Conservation (phyloP, 2,888 invertebrate species). For the Leptinotarsa rubiginosa region DNA sequence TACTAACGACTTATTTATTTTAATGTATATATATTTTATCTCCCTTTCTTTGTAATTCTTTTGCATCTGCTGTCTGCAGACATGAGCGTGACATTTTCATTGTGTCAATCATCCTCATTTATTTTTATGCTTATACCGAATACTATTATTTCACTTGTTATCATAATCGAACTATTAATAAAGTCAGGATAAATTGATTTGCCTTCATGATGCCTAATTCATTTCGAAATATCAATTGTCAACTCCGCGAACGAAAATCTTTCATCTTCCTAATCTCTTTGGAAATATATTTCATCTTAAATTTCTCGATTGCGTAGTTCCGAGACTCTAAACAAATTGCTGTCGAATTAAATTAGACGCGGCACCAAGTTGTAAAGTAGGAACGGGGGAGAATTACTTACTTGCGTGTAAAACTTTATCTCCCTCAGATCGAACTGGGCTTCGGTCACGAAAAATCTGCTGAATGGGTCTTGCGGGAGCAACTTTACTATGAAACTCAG, state of each 20-base stretch:
- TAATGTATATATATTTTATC: no score
- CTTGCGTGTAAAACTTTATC: slow-evolving; percentile 85
- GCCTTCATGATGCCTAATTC: not conserved
- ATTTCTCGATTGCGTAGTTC: not conserved
- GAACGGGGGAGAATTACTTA: slow-evolving; percentile 61
- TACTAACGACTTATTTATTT: no score
- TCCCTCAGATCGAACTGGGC: slow-evolving; percentile 86
- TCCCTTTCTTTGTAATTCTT: no score
- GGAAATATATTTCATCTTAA: not conserved
- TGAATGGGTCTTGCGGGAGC: slow-evolving; percentile 83
- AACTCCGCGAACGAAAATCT: not conserved
- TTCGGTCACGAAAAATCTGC: slow-evolving; percentile 83
- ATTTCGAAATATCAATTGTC: not conserved
- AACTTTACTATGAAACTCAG: slow-evolving; percentile 78
- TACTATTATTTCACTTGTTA: no score
- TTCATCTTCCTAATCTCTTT: not conserved
- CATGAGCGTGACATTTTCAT: no score
- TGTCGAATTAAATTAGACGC: slow-evolving; percentile 24
- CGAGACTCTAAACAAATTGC: not conserved
- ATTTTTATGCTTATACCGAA: no score
- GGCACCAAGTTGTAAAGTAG: not conserved
- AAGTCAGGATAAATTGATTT: no score
- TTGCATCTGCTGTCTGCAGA: no score
- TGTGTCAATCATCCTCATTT: no score
- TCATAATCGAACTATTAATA: no score